Evolutionary conservation across 2,113 vertebrate genomes (phyloP).

Genomic region (Acrocephalus arundinaceus): DNA sequence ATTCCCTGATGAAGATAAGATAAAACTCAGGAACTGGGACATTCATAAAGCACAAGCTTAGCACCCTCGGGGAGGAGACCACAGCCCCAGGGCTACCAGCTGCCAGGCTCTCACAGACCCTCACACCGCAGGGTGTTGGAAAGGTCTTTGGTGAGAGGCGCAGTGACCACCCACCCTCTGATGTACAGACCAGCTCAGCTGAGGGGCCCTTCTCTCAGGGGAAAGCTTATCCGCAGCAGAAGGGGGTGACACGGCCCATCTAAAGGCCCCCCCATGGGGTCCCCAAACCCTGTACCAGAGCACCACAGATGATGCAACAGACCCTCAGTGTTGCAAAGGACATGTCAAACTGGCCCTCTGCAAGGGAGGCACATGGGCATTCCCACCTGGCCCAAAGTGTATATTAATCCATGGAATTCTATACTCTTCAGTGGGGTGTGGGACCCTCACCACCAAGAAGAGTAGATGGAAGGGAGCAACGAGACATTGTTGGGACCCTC

Average conservation of each 20-base stretch:
- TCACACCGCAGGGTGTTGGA: background rate
- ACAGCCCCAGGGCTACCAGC: background rate
- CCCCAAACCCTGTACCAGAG: background rate
- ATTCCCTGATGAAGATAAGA: background rate
- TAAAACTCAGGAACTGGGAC: background rate
- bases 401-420: background rate
- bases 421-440: fast-evolving
- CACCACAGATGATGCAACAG: background rate
- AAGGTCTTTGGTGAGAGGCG: background rate
- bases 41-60: background rate
- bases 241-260: background rate
- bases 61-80: background rate
- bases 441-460: background rate
- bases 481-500: background rate
- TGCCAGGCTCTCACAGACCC: background rate
- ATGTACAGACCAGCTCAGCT: background rate
- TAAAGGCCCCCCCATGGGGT: background rate
- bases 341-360: background rate
- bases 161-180: background rate
- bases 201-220: background rate
- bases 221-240: background rate
- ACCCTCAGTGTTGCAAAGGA: background rate
- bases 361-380: fast-evolving
- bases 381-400: background rate
- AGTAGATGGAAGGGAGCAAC: background rate